Evolutionary conservation across 2,113 vertebrate species (phyloP).

Genomic region (Tursiops truncatus): DNA sequence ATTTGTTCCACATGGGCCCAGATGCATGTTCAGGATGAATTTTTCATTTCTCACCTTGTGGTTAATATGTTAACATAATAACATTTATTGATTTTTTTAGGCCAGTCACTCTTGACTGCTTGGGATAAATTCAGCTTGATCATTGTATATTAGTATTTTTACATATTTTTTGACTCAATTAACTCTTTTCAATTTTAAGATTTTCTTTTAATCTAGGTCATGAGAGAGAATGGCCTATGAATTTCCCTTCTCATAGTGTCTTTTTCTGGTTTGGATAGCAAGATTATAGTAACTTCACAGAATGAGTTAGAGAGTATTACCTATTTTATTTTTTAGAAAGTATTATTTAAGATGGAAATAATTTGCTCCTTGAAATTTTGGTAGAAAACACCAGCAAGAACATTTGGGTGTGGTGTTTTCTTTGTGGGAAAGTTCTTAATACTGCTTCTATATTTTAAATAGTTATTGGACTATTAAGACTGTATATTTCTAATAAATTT

Average conservation of each 20-base stretch:
- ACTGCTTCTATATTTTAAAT: not conserved
- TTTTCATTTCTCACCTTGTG: conserved; percentile 16
- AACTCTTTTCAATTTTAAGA: not conserved
- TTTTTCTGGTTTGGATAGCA: not conserved
- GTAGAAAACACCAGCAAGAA: not conserved
- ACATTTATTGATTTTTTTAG: not conserved
- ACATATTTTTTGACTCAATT: not conserved
- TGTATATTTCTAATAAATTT: not conserved
- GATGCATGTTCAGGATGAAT: not conserved
- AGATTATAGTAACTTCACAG: not conserved
- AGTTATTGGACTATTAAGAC: not conserved
- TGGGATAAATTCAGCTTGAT: not conserved
- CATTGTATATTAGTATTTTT: not conserved
- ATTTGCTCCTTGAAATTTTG: not conserved
- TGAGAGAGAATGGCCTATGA: not conserved
- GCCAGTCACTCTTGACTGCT: not conserved
- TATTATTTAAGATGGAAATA: not conserved
- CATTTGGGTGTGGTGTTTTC: not conserved
- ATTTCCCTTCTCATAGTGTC: not conserved
- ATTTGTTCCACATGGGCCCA: conserved; percentile 7
- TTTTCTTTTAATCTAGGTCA: not conserved
- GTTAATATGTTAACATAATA: not conserved
- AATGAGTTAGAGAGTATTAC: not conserved
- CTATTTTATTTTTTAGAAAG: not conserved
- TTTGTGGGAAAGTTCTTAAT: not conserved